phyloP scores from a whole-genome alignment of 2,113 vertebrate species.

The Vulpes vulpes region DNA sequence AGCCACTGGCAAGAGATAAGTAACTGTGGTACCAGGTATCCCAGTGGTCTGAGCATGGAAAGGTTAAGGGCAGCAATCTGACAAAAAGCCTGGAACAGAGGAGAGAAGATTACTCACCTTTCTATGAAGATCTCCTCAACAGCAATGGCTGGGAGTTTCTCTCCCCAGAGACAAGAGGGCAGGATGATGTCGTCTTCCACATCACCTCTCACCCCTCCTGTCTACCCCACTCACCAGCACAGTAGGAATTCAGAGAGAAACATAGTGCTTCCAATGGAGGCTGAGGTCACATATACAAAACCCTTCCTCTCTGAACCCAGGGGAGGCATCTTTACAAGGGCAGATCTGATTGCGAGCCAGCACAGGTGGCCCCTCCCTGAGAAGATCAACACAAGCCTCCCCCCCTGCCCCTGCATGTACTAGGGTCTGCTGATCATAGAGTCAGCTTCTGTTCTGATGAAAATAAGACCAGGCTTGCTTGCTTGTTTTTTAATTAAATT shows the following conservation, averaged over 20 bases:
- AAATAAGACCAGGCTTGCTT: background rate
- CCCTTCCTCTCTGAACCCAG: rapidly evolving
- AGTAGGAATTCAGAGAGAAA: background rate
- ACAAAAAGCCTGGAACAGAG: background rate
- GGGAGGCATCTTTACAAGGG: background rate
- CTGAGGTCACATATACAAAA: background rate
- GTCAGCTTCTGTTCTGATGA: background rate
- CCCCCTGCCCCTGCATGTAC: background rate
- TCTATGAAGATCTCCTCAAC: background rate
- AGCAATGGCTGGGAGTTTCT: background rate
- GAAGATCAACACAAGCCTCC: background rate
- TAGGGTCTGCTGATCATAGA: background rate
- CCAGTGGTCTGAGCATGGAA: background rate
- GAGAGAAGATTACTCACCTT: background rate
- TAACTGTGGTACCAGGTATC: background rate
- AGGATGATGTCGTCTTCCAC: background rate
- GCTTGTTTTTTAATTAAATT: background rate
- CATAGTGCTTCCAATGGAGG: background rate
- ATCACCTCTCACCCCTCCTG: background rate
- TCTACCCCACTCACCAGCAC: background rate
- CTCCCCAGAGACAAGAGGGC: background rate
- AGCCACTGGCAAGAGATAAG: background rate
- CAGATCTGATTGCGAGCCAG: background rate
- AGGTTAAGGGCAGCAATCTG: background rate
- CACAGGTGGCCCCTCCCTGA: background rate